Evolutionary conservation across 2,797 vertebrate genomes (phyloP).

Genomic region (Tinamus major): DNA sequence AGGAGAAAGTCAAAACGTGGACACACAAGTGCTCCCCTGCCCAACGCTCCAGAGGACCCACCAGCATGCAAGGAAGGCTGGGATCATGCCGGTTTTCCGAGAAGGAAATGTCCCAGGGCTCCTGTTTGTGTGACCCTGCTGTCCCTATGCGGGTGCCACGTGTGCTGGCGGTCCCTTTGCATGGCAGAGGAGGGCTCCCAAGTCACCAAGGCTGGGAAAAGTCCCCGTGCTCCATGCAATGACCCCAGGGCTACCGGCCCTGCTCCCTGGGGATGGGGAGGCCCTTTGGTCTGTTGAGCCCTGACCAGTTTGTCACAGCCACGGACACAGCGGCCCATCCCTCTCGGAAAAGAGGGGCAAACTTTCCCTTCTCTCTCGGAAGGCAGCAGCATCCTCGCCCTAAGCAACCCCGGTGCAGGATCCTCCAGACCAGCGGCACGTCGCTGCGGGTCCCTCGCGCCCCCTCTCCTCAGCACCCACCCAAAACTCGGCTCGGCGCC

Average conservation of each 20-base stretch:
- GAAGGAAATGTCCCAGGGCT: neutral
- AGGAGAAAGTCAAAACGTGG: neutral
- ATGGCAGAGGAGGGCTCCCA: neutral
- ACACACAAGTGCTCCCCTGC: neutral
- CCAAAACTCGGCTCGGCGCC: accelerated
- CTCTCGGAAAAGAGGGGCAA: neutral
- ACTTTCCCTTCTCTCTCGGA: neutral
- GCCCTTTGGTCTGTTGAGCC: neutral
- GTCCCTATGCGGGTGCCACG: neutral
- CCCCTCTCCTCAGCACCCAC: neutral
- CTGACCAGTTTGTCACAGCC: accelerated
- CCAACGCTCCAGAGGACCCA: accelerated
- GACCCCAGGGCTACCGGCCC: neutral
- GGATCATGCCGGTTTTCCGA: neutral
- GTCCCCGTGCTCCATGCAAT: neutral
- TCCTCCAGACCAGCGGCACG: neutral
- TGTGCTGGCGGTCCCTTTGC: neutral
- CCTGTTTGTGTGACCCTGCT: neutral
- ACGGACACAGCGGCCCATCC: neutral
- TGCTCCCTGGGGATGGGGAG: neutral
- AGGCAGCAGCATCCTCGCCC: neutral
- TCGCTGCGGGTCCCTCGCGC: neutral
- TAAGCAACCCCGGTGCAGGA: accelerated
- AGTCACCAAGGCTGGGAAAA: slow-evolving; percentile 29
- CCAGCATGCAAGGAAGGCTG: neutral